A percentile compares a stretch with the other conserved stretches of the same genome.
phyloP scores from a whole-genome alignment of 2,888 invertebrate species.

The Myathropa florea region DNA sequence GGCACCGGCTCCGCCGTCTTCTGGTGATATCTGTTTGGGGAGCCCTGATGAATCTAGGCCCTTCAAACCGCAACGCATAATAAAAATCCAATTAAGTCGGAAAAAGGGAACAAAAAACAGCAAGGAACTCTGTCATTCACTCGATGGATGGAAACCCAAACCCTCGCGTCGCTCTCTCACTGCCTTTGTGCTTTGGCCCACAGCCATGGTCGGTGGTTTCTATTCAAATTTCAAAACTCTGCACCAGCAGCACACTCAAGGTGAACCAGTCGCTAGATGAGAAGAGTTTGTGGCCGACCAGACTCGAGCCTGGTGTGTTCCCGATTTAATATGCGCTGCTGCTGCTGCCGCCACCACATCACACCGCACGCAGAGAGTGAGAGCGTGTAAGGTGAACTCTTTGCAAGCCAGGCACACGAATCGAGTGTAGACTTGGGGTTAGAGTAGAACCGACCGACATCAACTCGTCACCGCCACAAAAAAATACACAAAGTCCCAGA shows the following conservation, averaged over 20 bases:
- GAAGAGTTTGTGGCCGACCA: constrained; percentile 20
- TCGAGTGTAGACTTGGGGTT: constrained; percentile 4
- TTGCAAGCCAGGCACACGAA: constrained; percentile 2
- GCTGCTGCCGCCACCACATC: not conserved
- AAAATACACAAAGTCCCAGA: constrained; percentile 10
- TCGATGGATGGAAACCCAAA: constrained; percentile 20
- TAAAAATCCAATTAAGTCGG: constrained; percentile 43
- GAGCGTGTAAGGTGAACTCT: constrained; percentile 62
- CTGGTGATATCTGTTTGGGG: not conserved
- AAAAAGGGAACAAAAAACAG: not conserved
- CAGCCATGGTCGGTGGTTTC: not conserved
- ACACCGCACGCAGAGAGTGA: not conserved
- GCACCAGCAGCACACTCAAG: constrained; percentile 25
- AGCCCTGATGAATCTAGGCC: not conserved
- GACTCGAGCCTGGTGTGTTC: constrained; percentile 43
- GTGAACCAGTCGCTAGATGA: constrained; percentile 19
- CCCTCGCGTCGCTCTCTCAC: no score
- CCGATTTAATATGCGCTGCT: not conserved
- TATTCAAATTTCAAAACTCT: constrained; percentile 38
- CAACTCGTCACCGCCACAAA: not conserved
- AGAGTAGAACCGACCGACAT: constrained; percentile 13
- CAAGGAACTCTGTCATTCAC: constrained; percentile 30
- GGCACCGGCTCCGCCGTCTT: no score
- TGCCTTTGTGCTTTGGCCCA: not conserved
- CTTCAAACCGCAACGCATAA: constrained; percentile 47